Evolutionary conservation across 2,888 invertebrate species (phyloP), one percentile per base, ranked within the genome.

Genomic region (Plutella xylostella): DNA sequence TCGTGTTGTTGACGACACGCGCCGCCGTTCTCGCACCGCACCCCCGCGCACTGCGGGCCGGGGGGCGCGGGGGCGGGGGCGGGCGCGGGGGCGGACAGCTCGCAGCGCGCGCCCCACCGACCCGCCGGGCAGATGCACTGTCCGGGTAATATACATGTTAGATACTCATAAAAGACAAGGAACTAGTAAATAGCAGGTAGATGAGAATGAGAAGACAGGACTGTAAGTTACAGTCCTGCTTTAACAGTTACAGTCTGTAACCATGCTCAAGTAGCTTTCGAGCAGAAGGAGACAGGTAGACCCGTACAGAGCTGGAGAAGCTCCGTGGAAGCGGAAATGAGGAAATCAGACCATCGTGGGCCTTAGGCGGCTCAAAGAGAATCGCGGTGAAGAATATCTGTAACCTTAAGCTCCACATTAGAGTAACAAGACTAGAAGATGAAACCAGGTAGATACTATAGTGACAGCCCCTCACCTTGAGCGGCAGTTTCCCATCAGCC

Each of bases 51-150:
- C 51, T 4, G n/a, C 18, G 20, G 3, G 18, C 6, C 38, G 22
- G 21, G n/a, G 22, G 21, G 1, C 4, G 45, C 20, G 12, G 28
- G 25, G 17, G 21, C 34, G 12, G 3, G 3, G 5, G 42, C 38
- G 11, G 42, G 15, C 5, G 38, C 12, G 15, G 18, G 28, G 20
- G 39, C 88, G 49, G 86, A 82, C n/a, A n/a, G n/a, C 61, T 91
- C 90, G 71, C 93, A 93, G n/a, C 86, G 78, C 34, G 85, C 68
- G 6, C 93, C 93, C 25, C 84, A 74, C 66, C 87, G 92, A 35
- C 89, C 86, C 0, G 88, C 76, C 47, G 86, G 85, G 63, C 93
- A 93, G 46, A 80, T 65, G 69, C 93, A 93, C 64, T 86, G 83
- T 18, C 17, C 25, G 14, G 85, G 80, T 76, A 50, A 80, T n/a